phyloP scores from a whole-genome alignment of 2,888 invertebrate species.

The Epistrophella euchroma region DNA sequence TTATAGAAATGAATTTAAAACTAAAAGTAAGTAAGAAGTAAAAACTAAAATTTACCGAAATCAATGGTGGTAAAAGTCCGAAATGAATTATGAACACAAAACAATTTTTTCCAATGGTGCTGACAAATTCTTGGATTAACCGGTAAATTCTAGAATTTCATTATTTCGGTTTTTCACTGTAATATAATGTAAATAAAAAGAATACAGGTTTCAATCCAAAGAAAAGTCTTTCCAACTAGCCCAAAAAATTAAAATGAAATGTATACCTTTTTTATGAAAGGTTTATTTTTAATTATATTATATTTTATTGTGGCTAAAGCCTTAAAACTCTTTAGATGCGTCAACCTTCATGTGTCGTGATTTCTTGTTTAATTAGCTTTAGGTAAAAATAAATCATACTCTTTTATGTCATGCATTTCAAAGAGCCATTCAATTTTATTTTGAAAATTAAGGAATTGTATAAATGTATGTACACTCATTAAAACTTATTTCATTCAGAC shows the following conservation, averaged over 20 bases:
- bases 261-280: conserved; percentile 1
- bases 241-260: conserved; percentile 30
- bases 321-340: conserved; percentile 34
- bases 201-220: not conserved
- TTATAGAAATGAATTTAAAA: no score
- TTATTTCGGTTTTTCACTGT: no score
- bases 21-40: no score
- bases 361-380: conserved; percentile 68
- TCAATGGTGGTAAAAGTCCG: no score
- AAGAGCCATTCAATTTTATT: conserved; percentile 44
- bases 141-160: no score
- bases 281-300: conserved; percentile 61
- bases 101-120: no score
- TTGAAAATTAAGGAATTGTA: conserved; percentile 7
- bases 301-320: conserved; percentile 47
- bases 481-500: conserved; percentile 56
- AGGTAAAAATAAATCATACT: conserved; percentile 42
- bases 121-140: no score
- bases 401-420: conserved; percentile 18
- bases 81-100: no score
- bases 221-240: conserved; percentile 49
- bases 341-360: conserved; percentile 26
- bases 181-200: no score
- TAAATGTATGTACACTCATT: conserved; percentile 43
- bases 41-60: no score